Evolutionary conservation across 2,113 vertebrate genomes (phyloP).

Genomic region (Tragelaphus scriptus): DNA sequence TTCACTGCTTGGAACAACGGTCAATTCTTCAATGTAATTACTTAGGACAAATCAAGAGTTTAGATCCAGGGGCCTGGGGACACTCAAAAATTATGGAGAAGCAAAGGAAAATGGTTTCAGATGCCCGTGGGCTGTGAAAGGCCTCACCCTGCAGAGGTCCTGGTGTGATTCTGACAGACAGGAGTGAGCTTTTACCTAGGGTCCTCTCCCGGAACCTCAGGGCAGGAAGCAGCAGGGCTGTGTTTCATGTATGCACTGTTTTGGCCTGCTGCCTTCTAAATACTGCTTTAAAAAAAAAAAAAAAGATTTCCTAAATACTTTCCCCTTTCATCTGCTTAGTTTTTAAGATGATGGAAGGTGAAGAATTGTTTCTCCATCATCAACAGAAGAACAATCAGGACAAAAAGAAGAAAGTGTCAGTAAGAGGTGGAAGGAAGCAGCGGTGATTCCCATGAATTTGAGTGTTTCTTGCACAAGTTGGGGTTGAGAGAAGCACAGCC

Average conservation of each 20-base stretch:
- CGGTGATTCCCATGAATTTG: background rate
- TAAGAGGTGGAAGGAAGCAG: background rate
- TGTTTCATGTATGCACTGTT: background rate
- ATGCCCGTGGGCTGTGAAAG: background rate
- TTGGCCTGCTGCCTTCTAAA: background rate
- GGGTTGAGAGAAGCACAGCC: conserved; percentile 26
- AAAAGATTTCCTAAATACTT: background rate
- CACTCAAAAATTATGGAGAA: conserved; percentile 54
- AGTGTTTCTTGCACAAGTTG: background rate
- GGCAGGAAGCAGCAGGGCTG: background rate
- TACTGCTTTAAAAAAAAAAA: background rate
- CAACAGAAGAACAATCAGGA: background rate
- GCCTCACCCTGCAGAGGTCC: background rate
- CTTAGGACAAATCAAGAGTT: conserved; percentile 69
- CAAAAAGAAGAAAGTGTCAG: background rate
- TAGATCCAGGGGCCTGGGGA: conserved; percentile 65
- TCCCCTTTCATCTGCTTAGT: background rate
- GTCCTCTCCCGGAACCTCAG: background rate
- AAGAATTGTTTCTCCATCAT: background rate
- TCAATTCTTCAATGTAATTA: conserved; percentile 73
- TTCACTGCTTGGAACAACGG: conserved; percentile 68
- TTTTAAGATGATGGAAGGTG: conserved; percentile 11
- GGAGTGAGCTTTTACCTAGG: background rate
- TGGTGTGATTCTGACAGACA: conserved; percentile 10
- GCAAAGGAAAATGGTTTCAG: background rate